Evolutionary conservation across 2,888 invertebrate genomes (phyloP), one percentile per base, ranked within the genome.

Genomic region (Andrena flavipes): DNA sequence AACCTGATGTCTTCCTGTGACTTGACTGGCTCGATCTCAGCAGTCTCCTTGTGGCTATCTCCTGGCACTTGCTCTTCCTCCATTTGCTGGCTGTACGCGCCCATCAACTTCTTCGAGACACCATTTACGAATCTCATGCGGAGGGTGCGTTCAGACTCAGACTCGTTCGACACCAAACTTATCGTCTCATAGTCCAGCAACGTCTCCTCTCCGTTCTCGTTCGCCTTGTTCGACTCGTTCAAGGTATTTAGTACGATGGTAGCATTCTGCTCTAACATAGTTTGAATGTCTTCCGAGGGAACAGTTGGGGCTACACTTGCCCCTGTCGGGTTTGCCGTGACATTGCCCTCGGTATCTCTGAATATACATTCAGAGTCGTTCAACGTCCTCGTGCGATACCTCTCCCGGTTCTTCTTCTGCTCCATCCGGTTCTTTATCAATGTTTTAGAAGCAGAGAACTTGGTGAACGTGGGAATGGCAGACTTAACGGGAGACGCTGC

Each of bases 331-430:
- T 33, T 72, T 3, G 73, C n/a, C 6, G 42, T 16, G 2, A 48
- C 16, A 23, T 67, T 80, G 5, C 64, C n/a, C 1, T 87, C 88
- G 1, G 29, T 6, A 2, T 83, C 80, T 42, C 35, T 84, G n/a
- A 82, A 72, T 10, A 76, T 10, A 0, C 73, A 67, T 13, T 90
- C 88, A 3, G 95, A 59, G 93, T 94, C 96, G 56, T 93, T 95
- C 26, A 97, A 93, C 0, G 97, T 97, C 89, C 96, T 96, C 2
- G 97, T 97, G 88, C 96, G 95, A 92, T 96, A 97, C 69, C 97
- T 95, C 65, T 97, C 97, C 6, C 96, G 96, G 91, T 96, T 96
- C 83, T 96, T 96, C 5, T 84, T 85, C 5, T 83, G 85, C 0
- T 89, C 84, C 0, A 75, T 33, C 0, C 84, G 85, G 54, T 89